These are phyloP conservation scores for Mionectes olivaceus DNA, from an alignment of 2,797 vertebrate genomes.

Conservation along the genomic window DNA sequence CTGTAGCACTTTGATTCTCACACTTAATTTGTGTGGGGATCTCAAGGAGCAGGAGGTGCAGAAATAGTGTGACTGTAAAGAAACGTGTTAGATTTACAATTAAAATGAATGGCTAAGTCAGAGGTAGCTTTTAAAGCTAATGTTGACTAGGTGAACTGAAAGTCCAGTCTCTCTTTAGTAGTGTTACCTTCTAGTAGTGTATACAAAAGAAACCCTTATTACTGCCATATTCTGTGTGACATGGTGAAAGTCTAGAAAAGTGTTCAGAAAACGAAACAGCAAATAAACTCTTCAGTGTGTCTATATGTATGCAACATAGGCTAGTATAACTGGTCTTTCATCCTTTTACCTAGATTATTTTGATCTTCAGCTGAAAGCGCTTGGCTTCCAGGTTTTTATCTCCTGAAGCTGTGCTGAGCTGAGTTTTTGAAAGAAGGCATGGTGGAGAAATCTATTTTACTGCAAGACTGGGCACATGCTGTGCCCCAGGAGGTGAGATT, in stretches of 20 bases:
- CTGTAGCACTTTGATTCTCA: background rate
- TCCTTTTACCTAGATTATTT: background rate
- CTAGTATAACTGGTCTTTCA: background rate
- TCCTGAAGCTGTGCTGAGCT: background rate
- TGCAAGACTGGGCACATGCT: background rate
- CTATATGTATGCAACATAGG: background rate
- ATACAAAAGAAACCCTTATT: background rate
- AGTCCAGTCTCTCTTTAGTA: background rate
- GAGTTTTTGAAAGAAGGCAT: background rate
- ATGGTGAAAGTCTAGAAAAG: background rate
- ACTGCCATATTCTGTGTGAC: background rate
- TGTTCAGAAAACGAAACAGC: rapidly evolving
- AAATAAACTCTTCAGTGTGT: background rate
- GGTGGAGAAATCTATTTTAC: background rate
- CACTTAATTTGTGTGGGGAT: background rate
- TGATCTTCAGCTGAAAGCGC: background rate
- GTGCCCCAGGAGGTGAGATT: background rate
- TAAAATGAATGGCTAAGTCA: background rate
- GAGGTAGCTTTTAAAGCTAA: background rate
- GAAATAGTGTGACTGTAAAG: background rate
- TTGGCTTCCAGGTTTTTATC: background rate
- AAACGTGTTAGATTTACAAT: background rate
- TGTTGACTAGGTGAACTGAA: background rate
- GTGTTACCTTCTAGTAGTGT: background rate
- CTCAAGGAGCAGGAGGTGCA: background rate